phyloP scores from a whole-genome alignment of 2,797 vertebrate species.

The Streptopelia turtur region DNA sequence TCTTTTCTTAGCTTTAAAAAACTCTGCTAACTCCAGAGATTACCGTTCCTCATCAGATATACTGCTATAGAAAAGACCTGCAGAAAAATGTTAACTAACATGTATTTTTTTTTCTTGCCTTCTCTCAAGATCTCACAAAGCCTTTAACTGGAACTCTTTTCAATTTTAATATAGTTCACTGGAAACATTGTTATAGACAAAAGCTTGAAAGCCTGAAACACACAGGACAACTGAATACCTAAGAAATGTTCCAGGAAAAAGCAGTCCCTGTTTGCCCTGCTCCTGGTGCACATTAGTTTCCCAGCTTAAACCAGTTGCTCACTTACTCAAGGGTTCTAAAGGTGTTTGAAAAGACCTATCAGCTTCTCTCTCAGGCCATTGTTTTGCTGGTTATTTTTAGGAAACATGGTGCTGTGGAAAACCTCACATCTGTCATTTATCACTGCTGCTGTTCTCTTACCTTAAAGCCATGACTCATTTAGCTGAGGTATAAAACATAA shows the following conservation, averaged over 20 bases:
- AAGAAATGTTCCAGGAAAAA: background rate
- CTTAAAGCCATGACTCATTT: conserved; percentile 9
- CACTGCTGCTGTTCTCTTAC: background rate
- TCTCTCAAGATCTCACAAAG: background rate
- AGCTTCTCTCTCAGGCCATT: background rate
- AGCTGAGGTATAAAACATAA: conserved; percentile 15
- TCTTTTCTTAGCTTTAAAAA: background rate
- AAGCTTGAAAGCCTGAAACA: background rate
- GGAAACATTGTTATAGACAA: background rate
- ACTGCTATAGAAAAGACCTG: background rate
- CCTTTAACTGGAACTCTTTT: background rate
- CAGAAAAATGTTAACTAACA: background rate
- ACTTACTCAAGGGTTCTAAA: background rate
- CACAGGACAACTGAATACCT: background rate
- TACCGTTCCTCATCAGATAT: background rate
- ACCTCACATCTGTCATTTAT: background rate
- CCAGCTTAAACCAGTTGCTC: background rate
- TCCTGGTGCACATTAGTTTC: background rate
- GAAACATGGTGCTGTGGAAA: background rate
- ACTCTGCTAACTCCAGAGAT: background rate
- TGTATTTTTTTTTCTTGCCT: background rate
- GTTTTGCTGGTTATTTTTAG: background rate
- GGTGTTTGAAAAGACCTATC: background rate
- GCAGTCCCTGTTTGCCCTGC: background rate
- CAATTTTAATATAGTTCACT: background rate